A percentile compares a stretch with the other conserved stretches of the same genome.
phyloP scores from a whole-genome alignment of 2,797 vertebrate species.

The Euthynnus affinis region DNA sequence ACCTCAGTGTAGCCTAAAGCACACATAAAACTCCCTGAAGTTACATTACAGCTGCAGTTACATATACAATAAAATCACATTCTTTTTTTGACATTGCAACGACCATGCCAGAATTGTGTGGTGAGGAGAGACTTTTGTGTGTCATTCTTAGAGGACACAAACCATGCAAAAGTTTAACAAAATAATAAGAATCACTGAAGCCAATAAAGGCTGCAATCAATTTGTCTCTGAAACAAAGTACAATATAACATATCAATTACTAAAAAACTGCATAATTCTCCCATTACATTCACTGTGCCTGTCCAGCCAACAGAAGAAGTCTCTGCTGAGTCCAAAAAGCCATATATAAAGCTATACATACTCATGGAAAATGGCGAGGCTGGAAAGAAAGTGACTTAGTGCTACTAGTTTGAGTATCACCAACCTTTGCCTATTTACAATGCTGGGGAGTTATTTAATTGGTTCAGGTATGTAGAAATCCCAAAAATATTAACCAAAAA shows the following conservation, averaged over 20 bases:
- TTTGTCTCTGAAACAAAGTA: neutral
- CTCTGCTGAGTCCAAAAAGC: neutral
- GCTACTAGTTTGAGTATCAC: too few relatives aligned
- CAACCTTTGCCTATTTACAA: neutral
- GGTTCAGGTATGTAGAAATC: conserved; percentile 24
- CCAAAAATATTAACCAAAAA: conserved; percentile 16
- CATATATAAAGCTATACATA: too few relatives aligned
- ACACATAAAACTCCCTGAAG: too few relatives aligned
- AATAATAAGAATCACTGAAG: conserved; percentile 7
- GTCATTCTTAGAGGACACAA: neutral
- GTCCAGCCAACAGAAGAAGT: neutral
- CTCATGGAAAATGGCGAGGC: too few relatives aligned
- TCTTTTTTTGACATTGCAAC: neutral
- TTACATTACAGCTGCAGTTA: too few relatives aligned
- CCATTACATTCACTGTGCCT: neutral
- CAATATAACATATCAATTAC: neutral
- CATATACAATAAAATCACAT: conserved; percentile 1
- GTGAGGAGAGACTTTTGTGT: neutral
- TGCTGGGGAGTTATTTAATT: conserved; percentile 7
- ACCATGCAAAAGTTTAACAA: neutral
- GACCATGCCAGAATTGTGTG: neutral
- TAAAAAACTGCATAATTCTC: neutral
- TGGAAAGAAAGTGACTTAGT: neutral
- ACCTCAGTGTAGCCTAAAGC: neutral
- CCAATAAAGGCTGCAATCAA: neutral